A percentile compares a stretch with the other conserved stretches of the same genome.
Evolutionary conservation across 2,113 vertebrate genomes (phyloP).

Genomic region (Proterorhinus semilunaris): DNA sequence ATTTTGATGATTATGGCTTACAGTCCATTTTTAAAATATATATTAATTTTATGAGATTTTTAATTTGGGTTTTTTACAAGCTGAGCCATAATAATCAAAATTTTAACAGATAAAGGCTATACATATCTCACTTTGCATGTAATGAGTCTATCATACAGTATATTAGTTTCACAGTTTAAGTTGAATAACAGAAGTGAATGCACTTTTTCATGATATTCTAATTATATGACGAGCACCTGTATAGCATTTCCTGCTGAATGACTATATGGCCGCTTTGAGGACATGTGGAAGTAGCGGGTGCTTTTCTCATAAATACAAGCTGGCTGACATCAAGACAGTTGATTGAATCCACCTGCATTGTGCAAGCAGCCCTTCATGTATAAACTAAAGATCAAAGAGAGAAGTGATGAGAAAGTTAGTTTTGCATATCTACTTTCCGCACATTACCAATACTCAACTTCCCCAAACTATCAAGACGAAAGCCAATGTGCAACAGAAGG

Average conservation of each 20-base stretch:
- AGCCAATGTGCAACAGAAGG: conserved; percentile 15
- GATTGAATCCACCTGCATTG: conserved; percentile 19
- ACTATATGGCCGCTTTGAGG: not conserved
- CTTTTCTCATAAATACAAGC: not conserved
- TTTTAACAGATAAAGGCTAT: too few relatives aligned
- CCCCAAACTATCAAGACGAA: not conserved
- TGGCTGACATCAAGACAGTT: conserved; percentile 18
- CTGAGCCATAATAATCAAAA: too few relatives aligned
- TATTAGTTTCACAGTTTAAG: too few relatives aligned
- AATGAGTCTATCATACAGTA: too few relatives aligned
- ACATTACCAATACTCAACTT: not conserved
- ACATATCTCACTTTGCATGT: too few relatives aligned
- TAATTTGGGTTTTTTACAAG: too few relatives aligned
- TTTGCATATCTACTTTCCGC: not conserved
- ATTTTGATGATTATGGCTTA: too few relatives aligned
- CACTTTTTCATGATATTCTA: too few relatives aligned
- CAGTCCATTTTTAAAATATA: too few relatives aligned
- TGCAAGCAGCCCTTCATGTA: conserved; percentile 2
- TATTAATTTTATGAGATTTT: too few relatives aligned
- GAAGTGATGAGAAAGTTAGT: not conserved
- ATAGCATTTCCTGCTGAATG: not conserved
- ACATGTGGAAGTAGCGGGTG: not conserved
- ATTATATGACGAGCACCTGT: not conserved
- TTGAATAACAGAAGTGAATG: too few relatives aligned
- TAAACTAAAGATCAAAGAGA: not conserved